Percentiles rank a stretch among this genome's conserved stretches.
Conservation (phyloP, 2,113 vertebrate species). For the Dicerorhinus sumatrensis region DNA sequence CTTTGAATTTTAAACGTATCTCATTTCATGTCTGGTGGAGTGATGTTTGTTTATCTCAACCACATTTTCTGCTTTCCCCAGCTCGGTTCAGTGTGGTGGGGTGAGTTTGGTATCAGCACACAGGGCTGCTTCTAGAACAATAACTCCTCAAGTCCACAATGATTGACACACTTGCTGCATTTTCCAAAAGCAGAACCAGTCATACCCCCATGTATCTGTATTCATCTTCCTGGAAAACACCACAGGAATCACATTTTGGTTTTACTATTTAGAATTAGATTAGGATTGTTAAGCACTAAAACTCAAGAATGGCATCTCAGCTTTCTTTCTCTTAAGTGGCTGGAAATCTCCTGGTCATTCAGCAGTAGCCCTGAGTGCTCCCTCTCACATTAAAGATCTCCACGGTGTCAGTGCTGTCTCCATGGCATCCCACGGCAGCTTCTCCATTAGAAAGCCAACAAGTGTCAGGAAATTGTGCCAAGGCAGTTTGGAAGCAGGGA, state of each 20-base stretch:
- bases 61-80: background rate
- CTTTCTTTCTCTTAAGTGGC: constrained; percentile 14
- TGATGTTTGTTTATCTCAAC: background rate
- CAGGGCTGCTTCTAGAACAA: background rate
- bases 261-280: constrained; percentile 31
- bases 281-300: constrained; percentile 17
- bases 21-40: background rate
- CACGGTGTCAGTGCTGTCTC: fast-evolving
- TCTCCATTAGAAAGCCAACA: background rate
- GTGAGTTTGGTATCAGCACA: background rate
- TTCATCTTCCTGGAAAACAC: background rate
- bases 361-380: too few relatives aligned
- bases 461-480: background rate
- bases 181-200: background rate
- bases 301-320: constrained; percentile 63
- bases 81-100: background rate
- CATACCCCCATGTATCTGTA: background rate
- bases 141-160: background rate
- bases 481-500: background rate
- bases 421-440: background rate
- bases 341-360: background rate
- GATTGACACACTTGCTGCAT: background rate
- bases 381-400: background rate
- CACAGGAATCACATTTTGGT: constrained; percentile 56
- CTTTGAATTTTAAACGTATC: background rate